A percentile compares a stretch with the other conserved stretches of the same genome.
These are phyloP conservation scores for Leptopilina myrica DNA, from an alignment of 2,888 invertebrate genomes.

Conservation along the genomic window DNA sequence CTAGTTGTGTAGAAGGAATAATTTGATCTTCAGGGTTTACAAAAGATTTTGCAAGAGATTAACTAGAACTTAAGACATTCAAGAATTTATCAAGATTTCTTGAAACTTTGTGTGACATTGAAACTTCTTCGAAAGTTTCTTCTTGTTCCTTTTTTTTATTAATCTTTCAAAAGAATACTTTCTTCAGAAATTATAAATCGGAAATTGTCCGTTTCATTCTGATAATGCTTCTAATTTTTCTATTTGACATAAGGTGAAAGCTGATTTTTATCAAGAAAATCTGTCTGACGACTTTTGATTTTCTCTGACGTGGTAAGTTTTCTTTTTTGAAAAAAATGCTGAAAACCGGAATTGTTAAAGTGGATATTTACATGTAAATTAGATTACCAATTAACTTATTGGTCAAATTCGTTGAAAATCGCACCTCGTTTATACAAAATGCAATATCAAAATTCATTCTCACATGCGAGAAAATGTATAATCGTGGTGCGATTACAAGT, in stretches of 20 bases:
- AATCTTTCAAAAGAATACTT: not conserved
- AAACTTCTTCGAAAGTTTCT: conserved; percentile 5
- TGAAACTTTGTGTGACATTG: conserved; percentile 6
- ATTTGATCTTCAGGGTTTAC: not conserved
- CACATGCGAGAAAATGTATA: not conserved
- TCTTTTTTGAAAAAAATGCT: not conserved
- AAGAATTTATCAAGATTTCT: conserved; percentile 9
- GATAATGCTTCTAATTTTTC: too few relatives aligned
- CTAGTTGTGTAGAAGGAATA: not conserved
- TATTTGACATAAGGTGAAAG: too few relatives aligned
- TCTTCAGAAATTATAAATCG: too few relatives aligned
- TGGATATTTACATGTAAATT: conserved; percentile 6
- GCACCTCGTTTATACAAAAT: conserved; percentile 2
- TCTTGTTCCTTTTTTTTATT: not conserved
- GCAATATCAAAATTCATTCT: conserved; percentile 16
- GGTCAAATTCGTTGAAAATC: conserved; percentile 1
- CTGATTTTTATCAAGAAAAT: too few relatives aligned
- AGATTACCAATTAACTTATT: conserved; percentile 17
- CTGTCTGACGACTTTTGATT: too few relatives aligned
- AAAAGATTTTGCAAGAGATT: not conserved
- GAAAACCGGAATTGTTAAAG: not conserved
- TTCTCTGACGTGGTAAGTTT: too few relatives aligned
- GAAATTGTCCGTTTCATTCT: too few relatives aligned
- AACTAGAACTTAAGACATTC: conserved; percentile 10
- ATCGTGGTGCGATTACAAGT: not conserved